A percentile compares a stretch with the other conserved stretches of the same genome.
These are phyloP conservation scores for Tupiocoris notatus DNA, from an alignment of 2,888 invertebrate genomes.

Conservation along the genomic window DNA sequence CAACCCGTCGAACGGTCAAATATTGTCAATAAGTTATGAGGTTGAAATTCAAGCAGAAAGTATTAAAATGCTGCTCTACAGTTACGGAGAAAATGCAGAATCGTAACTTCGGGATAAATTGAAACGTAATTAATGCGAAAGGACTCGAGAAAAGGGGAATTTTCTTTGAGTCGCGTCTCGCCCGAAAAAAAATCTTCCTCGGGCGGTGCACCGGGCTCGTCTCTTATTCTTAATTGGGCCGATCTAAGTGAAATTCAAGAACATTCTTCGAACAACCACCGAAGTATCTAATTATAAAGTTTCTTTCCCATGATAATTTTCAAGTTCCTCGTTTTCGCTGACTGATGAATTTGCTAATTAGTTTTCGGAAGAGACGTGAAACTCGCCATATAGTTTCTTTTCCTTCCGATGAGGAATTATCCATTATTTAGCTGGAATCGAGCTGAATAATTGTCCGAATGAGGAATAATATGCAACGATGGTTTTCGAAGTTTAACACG, in stretches of 20 bases:
- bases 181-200: not conserved
- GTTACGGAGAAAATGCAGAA: not conserved
- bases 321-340: conserved; percentile 15
- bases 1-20: no score
- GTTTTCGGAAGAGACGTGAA: not conserved
- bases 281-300: conserved; percentile 21
- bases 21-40: no score
- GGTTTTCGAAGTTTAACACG: no score
- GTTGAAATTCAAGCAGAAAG: no score
- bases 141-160: not conserved
- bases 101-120: not conserved
- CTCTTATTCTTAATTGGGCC: conserved; percentile 21
- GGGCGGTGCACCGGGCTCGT: not conserved
- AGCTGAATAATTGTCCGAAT: no score
- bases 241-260: conserved; percentile 15
- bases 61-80: no score
- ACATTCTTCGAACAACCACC: conserved; percentile 15
- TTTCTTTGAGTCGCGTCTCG: not conserved
- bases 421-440: no score
- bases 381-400: not conserved
- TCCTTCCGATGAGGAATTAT: no score
- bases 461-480: no score
- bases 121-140: not conserved
- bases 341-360: conserved; percentile 17
- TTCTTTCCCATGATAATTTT: conserved; percentile 14